Conservation (phyloP, 2,113 vertebrate species). For the Cromileptes altivelis region DNA sequence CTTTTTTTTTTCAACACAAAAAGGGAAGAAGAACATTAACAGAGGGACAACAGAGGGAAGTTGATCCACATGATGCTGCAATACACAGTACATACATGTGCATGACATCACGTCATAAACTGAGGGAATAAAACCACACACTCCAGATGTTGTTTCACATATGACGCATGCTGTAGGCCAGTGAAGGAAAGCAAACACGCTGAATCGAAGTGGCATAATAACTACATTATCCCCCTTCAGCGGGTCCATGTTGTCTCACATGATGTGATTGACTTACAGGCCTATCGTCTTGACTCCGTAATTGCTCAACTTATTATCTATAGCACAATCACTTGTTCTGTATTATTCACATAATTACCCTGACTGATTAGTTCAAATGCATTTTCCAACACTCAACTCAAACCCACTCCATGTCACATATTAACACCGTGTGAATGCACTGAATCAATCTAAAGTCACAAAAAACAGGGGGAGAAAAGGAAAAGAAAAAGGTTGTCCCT, state of each 20-base stretch:
- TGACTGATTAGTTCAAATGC: slow-evolving; percentile 56
- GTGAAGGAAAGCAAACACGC: slow-evolving; percentile 28
- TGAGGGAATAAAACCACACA: background rate
- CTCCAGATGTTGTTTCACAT: background rate
- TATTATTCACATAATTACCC: slow-evolving; percentile 53
- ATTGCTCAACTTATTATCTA: slow-evolving; percentile 52
- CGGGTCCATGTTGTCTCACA: slow-evolving; percentile 31
- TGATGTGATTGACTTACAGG: slow-evolving; percentile 42
- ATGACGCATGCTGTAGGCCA: slow-evolving; percentile 31
- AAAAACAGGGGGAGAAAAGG: background rate
- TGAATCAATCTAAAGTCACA: slow-evolving; percentile 19
- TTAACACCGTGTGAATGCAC: slow-evolving; percentile 25
- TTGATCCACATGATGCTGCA: background rate
- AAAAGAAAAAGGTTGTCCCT: slow-evolving; percentile 26
- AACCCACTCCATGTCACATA: slow-evolving; percentile 36
- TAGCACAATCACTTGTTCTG: slow-evolving; percentile 45
- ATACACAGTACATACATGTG: background rate
- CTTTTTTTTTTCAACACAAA: background rate
- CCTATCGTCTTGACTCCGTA: slow-evolving; percentile 40
- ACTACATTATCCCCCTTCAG: slow-evolving; percentile 51
- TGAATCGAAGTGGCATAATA: slow-evolving; percentile 40
- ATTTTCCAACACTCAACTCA: slow-evolving; percentile 43
- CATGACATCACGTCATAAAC: background rate
- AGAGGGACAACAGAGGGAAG: slow-evolving; percentile 6
- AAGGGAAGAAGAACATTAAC: background rate